phyloP scores from a whole-genome alignment of 2,113 vertebrate species.

The Hyaena hyaena region DNA sequence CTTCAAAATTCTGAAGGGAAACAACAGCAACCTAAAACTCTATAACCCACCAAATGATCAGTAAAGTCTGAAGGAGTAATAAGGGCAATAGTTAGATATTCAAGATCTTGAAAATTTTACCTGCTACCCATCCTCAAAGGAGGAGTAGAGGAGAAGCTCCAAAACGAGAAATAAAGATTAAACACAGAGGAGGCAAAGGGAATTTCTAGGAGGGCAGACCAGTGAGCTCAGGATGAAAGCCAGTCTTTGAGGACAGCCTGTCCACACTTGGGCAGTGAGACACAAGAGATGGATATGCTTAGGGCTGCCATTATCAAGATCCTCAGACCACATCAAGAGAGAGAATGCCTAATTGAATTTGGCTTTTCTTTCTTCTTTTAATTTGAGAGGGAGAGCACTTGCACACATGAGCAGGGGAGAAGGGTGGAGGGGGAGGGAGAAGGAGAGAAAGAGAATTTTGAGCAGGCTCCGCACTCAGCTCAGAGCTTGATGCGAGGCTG shows the following conservation, averaged over 20 bases:
- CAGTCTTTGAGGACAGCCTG: not conserved
- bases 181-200: not conserved
- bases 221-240: not conserved
- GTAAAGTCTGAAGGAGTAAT: not conserved
- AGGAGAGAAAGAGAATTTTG: too few relatives aligned
- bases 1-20: constrained; percentile 1
- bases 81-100: not conserved
- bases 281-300: not conserved
- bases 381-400: too few relatives aligned
- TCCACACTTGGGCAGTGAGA: not conserved
- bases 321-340: not conserved
- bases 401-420: too few relatives aligned
- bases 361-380: not conserved
- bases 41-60: not conserved
- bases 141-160: not conserved
- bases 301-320: not conserved
- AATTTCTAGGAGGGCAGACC: not conserved
- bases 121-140: not conserved
- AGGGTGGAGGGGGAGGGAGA: too few relatives aligned
- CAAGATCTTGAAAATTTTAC: not conserved
- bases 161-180: constrained; percentile 20
- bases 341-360: not conserved
- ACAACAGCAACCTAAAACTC: not conserved
- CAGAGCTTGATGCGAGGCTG: too few relatives aligned
- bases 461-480: too few relatives aligned